Conservation (phyloP, 2,797 vertebrate genomes). For the Enteromius trimaculatus region DNA sequence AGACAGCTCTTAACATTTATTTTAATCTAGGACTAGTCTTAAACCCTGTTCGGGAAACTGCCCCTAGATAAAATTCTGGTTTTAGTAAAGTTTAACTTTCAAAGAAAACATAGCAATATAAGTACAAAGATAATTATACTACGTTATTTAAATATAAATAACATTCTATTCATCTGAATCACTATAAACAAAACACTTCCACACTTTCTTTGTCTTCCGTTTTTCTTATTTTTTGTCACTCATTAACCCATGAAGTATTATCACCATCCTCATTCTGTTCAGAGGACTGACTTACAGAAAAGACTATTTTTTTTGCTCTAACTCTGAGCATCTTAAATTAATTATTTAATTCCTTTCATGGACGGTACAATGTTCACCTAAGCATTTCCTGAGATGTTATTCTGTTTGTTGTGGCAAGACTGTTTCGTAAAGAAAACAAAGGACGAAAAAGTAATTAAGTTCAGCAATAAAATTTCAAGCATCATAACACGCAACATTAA, state of each 20-base stretch:
- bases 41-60: no score
- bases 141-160: not conserved
- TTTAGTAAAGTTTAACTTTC: not conserved
- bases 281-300: conserved; percentile 2
- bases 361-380: conserved; percentile 32
- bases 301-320: not conserved
- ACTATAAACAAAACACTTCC: not conserved
- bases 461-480: conserved; percentile 70
- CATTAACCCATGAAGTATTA: conserved; percentile 3
- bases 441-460: conserved; percentile 77
- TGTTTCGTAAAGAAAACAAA: conserved; percentile 76
- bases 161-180: not conserved
- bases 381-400: conserved; percentile 50
- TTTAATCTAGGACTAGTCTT: no score
- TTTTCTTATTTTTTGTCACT: not conserved
- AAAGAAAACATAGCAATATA: not conserved
- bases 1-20: no score
- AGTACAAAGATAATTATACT: not conserved
- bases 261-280: not conserved
- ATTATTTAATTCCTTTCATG: conserved; percentile 24
- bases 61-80: not conserved
- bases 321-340: conserved; percentile 24
- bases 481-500: conserved; percentile 81
- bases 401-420: conserved; percentile 64
- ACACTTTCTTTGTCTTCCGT: not conserved